Evolutionary conservation across 1,140 invertebrate species (phyloP).

Genomic region (Philopotamus ludificatus): DNA sequence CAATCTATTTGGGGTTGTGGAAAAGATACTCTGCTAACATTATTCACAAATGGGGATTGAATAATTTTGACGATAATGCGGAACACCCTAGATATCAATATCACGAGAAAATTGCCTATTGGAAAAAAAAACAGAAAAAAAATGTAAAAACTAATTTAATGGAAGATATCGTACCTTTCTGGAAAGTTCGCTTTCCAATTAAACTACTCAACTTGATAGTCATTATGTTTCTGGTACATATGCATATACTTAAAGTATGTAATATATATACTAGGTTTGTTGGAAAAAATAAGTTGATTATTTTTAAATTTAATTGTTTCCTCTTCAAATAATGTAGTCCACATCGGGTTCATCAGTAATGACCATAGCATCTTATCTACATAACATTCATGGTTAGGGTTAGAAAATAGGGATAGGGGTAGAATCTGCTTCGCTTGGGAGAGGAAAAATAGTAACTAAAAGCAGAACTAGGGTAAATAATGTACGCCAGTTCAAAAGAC

Average conservation of each 20-base stretch:
- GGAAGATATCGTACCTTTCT: constrained; percentile 37
- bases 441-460: too few species aligned
- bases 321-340: too few species aligned
- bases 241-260: too few species aligned
- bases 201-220: constrained; percentile 32
- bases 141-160: constrained; percentile 35
- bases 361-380: too few species aligned
- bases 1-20: constrained; percentile 91
- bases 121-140: constrained; percentile 30
- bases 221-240: constrained; percentile 35
- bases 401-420: too few species aligned
- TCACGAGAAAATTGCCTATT: constrained; percentile 32
- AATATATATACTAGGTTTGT: too few species aligned
- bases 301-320: background rate
- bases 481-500: too few species aligned
- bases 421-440: too few species aligned
- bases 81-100: constrained; percentile 78
- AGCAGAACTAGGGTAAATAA: too few species aligned
- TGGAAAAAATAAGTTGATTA: too few species aligned
- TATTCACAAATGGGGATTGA: constrained; percentile 88
- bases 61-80: constrained; percentile 80
- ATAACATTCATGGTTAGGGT: too few species aligned
- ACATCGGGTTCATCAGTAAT: too few species aligned
- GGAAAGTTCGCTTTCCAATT: constrained; percentile 35
- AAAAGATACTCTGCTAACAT: constrained; percentile 90